Base-by-base conservation (phyloP, 2,797 vertebrate genomes). In the Tapirus indicus region DNA sequence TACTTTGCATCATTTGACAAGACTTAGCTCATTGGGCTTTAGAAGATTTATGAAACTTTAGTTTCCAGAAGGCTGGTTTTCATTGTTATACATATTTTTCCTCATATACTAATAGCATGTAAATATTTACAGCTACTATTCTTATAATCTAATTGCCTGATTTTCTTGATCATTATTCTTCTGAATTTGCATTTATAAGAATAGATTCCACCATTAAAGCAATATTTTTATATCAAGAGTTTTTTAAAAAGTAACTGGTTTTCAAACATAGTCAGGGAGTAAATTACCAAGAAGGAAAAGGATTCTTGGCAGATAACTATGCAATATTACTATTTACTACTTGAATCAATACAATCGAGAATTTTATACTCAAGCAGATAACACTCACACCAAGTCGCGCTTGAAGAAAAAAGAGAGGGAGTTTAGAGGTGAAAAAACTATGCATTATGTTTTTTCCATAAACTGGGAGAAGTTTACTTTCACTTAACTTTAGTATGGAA, bases 31-130 rank as follows among this genome's bases (percentile, higher is more conserved):
- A 54, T 23, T 66, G 56, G 79, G 44, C 74, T 95, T 92, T 25
- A 77, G 52, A 92, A 96, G 88, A 75, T 21, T 84, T 49, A 88
- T 58, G 64, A 80, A 94, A 88, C 75, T 92, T 90, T n/a, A 75
- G 64, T 75, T 96, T 95, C 72, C 92, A 96, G 69, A 80, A 93
- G 69, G 35, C 16, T 49, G 25, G 83, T 18, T 89, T 88, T 74
- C 69, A 41, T 27, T 87, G 32, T 83, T 94, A 12, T 21, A 18
- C 54, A n/a, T 69, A 29, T 47, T 27, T 75, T 85, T 72, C 47
- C 29, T 80, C 41, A 77, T 60, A 68, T 69, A 83, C 4, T 49
- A 90, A 88, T 10, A 95, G 13, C 66, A 95, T 49, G 58, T 87
- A 90, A 91, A 94, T 90, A 87, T 80, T 69, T 88, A 93, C 8